Conservation (phyloP, 2,113 vertebrate species). For the Myrmecobius fasciatus region DNA sequence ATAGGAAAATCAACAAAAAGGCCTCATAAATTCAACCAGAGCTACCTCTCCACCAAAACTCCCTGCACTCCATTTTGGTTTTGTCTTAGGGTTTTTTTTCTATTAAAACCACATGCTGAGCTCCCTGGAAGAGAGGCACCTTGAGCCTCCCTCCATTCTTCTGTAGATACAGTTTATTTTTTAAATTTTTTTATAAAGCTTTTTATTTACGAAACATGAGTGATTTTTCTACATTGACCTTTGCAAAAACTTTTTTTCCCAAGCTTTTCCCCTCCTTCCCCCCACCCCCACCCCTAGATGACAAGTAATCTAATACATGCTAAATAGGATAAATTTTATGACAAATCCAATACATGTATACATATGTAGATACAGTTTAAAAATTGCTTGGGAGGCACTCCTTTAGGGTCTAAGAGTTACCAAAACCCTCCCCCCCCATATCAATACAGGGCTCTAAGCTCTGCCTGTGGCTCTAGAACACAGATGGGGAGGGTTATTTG, state of each 20-base stretch:
- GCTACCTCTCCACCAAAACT: background rate
- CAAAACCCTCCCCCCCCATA: background rate
- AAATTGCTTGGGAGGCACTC: background rate
- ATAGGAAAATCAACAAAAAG: conserved; percentile 56
- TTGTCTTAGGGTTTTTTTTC: conserved; percentile 20
- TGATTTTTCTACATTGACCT: no score
- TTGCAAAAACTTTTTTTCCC: no score
- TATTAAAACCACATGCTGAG: conserved; percentile 47
- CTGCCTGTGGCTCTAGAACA: conserved; percentile 23
- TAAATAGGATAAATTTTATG: no score
- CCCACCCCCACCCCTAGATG: no score
- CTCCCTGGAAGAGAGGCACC: background rate
- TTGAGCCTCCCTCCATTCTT: conserved; percentile 9
- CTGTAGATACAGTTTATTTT: conserved; percentile 28
- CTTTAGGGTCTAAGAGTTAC: background rate
- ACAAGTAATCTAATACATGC: no score
- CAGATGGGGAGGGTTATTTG: background rate
- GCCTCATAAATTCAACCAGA: background rate
- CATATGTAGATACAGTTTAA: conserved; percentile 42
- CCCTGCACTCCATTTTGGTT: conserved; percentile 12
- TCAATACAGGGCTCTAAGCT: background rate
- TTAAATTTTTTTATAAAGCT: no score
- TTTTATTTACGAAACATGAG: no score
- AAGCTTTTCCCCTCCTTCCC: no score
- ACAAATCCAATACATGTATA: no score